A percentile compares a stretch with the other conserved stretches of the same genome.
phyloP scores from a whole-genome alignment of 2,113 vertebrate genomes.

The Atractosteus spatula region DNA sequence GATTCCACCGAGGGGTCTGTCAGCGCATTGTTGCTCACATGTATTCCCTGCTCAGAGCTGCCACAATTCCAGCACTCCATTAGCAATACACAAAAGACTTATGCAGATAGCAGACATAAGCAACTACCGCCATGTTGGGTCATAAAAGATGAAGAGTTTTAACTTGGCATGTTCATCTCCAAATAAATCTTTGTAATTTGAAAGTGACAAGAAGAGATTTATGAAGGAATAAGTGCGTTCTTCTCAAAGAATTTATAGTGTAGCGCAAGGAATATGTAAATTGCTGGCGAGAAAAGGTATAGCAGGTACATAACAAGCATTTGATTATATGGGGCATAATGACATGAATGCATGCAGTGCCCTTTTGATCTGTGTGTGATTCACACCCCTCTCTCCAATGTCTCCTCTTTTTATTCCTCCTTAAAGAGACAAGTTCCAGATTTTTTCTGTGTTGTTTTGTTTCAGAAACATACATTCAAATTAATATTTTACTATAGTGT shows the following conservation, averaged over 20 bases:
- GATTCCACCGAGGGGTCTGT: slow-evolving; percentile 85
- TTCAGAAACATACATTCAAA: background rate
- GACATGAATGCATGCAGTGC: slow-evolving; percentile 45
- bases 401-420: slow-evolving; percentile 6
- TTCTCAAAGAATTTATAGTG: slow-evolving; percentile 63
- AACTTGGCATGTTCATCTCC: slow-evolving; percentile 73
- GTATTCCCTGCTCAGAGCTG: slow-evolving; percentile 78
- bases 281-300: slow-evolving; percentile 52
- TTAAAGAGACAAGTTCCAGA: slow-evolving; percentile 13
- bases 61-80: slow-evolving; percentile 82
- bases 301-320: slow-evolving; percentile 51
- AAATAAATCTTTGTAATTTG: slow-evolving; percentile 87
- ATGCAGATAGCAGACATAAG: slow-evolving; percentile 79
- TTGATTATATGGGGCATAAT: slow-evolving; percentile 64
- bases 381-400: slow-evolving; percentile 13
- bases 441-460: background rate
- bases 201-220: slow-evolving; percentile 80
- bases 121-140: slow-evolving; percentile 73
- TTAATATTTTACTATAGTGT: background rate
- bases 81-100: slow-evolving; percentile 85
- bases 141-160: slow-evolving; percentile 70
- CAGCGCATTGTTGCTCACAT: slow-evolving; percentile 82
- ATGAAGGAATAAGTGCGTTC: slow-evolving; percentile 67
- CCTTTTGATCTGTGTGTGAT: slow-evolving; percentile 55
- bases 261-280: slow-evolving; percentile 70